Evolutionary conservation across 2,797 vertebrate species (phyloP).

Genomic region (Rhinoraja longicauda): DNA sequence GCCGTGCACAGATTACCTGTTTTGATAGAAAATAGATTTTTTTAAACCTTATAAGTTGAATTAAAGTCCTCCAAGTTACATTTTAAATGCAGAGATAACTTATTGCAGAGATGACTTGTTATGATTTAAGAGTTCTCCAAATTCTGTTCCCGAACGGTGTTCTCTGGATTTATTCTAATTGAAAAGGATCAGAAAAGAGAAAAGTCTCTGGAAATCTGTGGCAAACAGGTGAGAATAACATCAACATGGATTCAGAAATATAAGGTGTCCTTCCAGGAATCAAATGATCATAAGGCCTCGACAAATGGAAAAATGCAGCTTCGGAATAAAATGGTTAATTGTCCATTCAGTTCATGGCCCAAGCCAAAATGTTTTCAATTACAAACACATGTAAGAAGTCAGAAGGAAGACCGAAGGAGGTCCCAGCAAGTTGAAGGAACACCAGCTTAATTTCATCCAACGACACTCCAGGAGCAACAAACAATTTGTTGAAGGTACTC

Average conservation of each 20-base stretch:
- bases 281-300: not conserved
- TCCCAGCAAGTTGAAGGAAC: not conserved
- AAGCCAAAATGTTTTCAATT: not conserved
- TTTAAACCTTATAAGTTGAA: not conserved
- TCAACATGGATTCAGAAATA: not conserved
- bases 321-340: not conserved
- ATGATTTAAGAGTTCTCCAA: not conserved
- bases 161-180: not conserved
- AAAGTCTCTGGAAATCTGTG: not conserved
- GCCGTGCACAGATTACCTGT: not conserved
- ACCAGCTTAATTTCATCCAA: too few relatives aligned
- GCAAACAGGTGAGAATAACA: not conserved
- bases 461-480: too few relatives aligned
- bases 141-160: not conserved
- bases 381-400: not conserved
- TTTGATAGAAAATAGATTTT: not conserved
- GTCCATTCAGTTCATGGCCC: not conserved
- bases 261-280: not conserved
- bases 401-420: not conserved
- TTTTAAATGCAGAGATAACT: not conserved
- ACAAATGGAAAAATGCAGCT: not conserved
- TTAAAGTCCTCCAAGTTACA: not conserved
- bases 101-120: not conserved
- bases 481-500: too few relatives aligned
- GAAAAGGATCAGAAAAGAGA: not conserved